Percentiles rank a stretch among this genome's conserved stretches.
phyloP scores from a whole-genome alignment of 2,888 invertebrate species.

The Lasioglossum malachurum region DNA sequence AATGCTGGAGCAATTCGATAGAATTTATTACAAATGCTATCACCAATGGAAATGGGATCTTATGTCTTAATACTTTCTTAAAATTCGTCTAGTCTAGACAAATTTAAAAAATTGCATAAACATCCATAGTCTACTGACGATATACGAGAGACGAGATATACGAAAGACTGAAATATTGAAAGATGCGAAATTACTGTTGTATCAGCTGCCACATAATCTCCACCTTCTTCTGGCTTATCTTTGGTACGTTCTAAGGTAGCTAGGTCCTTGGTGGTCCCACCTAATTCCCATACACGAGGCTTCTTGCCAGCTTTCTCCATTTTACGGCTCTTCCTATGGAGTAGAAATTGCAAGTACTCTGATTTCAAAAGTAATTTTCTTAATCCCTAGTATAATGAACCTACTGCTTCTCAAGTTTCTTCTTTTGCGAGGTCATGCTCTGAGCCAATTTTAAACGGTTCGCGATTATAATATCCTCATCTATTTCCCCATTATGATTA shows the following conservation, averaged over 20 bases:
- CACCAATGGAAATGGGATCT: too few relatives aligned
- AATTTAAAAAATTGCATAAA: too few relatives aligned
- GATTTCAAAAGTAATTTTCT: background rate
- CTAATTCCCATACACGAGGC: slow-evolving; percentile 95
- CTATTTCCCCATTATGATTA: slow-evolving; percentile 81
- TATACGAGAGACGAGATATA: too few relatives aligned
- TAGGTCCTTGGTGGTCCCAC: slow-evolving; percentile 92
- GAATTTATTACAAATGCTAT: too few relatives aligned
- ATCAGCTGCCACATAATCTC: slow-evolving; percentile 88
- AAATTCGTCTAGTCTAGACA: too few relatives aligned
- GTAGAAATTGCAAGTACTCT: slow-evolving; percentile 69
- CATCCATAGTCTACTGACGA: too few relatives aligned
- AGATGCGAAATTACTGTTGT: slow-evolving; percentile 86
- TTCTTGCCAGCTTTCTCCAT: slow-evolving; percentile 93
- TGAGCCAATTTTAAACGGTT: slow-evolving; percentile 93
- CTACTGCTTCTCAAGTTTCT: slow-evolving; percentile 88
- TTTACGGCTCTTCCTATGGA: slow-evolving; percentile 86
- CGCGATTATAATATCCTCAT: slow-evolving; percentile 90
- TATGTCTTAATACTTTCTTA: too few relatives aligned
- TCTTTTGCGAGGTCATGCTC: slow-evolving; percentile 89
- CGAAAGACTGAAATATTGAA: background rate
- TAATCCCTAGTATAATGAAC: slow-evolving; percentile 49
- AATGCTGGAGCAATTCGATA: too few relatives aligned
- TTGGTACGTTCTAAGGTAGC: slow-evolving; percentile 92
- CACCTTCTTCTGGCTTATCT: slow-evolving; percentile 89